phyloP scores from a whole-genome alignment of 2,113 vertebrate species.

The Lepidothrix coronata region DNA sequence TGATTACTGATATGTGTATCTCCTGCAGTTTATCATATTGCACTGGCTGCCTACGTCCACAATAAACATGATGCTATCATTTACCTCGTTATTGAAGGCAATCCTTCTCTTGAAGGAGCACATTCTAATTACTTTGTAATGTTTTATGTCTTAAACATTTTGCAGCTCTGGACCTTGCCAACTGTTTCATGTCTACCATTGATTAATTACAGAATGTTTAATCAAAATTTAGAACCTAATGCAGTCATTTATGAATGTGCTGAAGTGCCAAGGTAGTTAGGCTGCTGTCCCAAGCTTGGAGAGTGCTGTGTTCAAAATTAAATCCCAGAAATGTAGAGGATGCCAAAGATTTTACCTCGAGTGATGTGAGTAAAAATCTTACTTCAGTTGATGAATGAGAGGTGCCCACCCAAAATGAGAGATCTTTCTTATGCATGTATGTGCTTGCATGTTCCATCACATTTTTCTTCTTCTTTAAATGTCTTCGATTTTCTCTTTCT shows the following conservation, averaged over 20 bases:
- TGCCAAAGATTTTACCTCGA: constrained; percentile 72
- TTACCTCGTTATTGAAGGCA: constrained; percentile 87
- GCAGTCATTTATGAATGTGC: constrained; percentile 76
- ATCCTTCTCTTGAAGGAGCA: constrained; percentile 82
- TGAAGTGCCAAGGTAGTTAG: constrained; percentile 81
- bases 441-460: background rate
- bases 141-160: constrained; percentile 87
- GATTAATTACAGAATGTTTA: constrained; percentile 87
- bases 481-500: background rate
- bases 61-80: constrained; percentile 91
- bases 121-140: constrained; percentile 88
- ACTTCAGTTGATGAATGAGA: constrained; percentile 66
- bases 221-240: constrained; percentile 88
- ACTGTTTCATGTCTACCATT: constrained; percentile 83
- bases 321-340: constrained; percentile 68
- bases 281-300: constrained; percentile 74
- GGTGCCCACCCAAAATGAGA: constrained; percentile 38
- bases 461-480: background rate
- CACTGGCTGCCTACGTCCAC: constrained; percentile 84
- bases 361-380: constrained; percentile 71
- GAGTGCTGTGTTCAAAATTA: constrained; percentile 73
- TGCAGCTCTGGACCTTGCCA: constrained; percentile 84
- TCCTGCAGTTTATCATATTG: constrained; percentile 90
- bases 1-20: constrained; percentile 88
- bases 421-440: background rate